Evolutionary conservation across 2,888 invertebrate species (phyloP).

Genomic region (Tetragnatha montana): DNA sequence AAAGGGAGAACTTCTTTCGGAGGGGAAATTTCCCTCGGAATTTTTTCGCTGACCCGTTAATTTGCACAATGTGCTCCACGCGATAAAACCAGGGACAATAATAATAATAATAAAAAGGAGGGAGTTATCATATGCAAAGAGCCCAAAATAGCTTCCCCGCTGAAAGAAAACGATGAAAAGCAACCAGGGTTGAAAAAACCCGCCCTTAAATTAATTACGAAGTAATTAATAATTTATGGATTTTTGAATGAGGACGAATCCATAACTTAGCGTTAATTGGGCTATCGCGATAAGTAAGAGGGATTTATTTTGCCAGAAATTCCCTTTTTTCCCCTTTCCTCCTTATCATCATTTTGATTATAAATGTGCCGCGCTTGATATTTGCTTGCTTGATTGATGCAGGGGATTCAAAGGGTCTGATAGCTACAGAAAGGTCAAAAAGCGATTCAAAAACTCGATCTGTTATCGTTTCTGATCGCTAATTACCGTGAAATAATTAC

Average conservation of each 20-base stretch:
- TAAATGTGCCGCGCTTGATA: constrained; percentile 55
- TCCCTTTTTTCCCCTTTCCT: constrained; percentile 27
- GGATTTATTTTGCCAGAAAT: constrained; percentile 60
- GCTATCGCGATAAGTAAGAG: constrained; percentile 69
- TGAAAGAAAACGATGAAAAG: constrained; percentile 11
- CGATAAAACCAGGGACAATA: constrained; percentile 53
- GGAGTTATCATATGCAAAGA: constrained; percentile 43
- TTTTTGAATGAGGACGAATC: constrained; percentile 67
- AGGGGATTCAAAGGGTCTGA: constrained; percentile 28
- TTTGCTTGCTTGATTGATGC: constrained; percentile 58
- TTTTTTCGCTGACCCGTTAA: constrained; percentile 30
- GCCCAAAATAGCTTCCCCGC: constrained; percentile 4
- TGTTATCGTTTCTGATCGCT: constrained; percentile 69
- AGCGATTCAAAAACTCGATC: constrained; percentile 57
- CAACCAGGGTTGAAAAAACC: constrained; percentile 1
- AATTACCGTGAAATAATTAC: constrained; percentile 71
- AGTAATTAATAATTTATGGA: constrained; percentile 71
- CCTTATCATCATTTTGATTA: constrained; percentile 58
- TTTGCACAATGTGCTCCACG: constrained; percentile 57
- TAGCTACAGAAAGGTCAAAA: constrained; percentile 47
- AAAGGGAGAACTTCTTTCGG: constrained; percentile 32
- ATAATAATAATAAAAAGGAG: constrained; percentile 32
- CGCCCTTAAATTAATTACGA: constrained; percentile 65
- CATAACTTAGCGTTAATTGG: constrained; percentile 67
- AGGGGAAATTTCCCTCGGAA: constrained; percentile 21